Conservation (phyloP, 2,797 vertebrate species). For the Sandelia bainsii region DNA sequence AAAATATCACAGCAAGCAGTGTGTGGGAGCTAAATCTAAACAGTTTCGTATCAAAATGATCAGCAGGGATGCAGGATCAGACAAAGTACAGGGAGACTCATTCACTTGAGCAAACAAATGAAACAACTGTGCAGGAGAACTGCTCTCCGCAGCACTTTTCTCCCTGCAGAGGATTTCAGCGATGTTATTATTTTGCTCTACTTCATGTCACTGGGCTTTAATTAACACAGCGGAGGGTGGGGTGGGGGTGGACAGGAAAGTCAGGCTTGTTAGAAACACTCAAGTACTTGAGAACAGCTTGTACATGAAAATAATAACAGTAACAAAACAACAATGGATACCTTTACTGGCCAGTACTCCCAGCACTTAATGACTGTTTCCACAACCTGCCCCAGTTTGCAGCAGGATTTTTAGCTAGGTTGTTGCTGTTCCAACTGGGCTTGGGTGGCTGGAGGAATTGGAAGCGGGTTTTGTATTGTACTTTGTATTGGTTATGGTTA, state of each 20-base stretch:
- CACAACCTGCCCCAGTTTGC: too few species aligned
- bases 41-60: background rate
- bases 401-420: too few species aligned
- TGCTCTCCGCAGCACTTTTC: background rate
- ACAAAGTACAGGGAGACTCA: background rate
- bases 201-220: slow-evolving; percentile 43
- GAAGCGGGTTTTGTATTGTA: too few species aligned
- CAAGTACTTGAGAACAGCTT: too few species aligned
- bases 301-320: too few species aligned
- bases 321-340: too few species aligned
- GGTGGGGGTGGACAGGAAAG: background rate
- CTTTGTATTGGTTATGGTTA: too few species aligned
- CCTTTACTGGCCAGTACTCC: too few species aligned
- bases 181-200: slow-evolving; percentile 30
- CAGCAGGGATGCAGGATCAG: background rate
- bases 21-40: background rate
- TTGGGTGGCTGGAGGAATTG: too few species aligned
- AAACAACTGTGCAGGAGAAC: background rate
- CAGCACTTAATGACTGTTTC: too few species aligned
- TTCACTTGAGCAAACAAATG: background rate
- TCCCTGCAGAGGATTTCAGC: background rate
- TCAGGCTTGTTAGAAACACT: slow-evolving; percentile 21
- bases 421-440: too few species aligned
- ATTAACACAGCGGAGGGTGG: slow-evolving; percentile 33
- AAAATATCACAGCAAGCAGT: too few species aligned